These are phyloP conservation scores for Schizaphis graminum DNA, from an alignment of 2,888 invertebrate genomes.

Conservation along the genomic window DNA sequence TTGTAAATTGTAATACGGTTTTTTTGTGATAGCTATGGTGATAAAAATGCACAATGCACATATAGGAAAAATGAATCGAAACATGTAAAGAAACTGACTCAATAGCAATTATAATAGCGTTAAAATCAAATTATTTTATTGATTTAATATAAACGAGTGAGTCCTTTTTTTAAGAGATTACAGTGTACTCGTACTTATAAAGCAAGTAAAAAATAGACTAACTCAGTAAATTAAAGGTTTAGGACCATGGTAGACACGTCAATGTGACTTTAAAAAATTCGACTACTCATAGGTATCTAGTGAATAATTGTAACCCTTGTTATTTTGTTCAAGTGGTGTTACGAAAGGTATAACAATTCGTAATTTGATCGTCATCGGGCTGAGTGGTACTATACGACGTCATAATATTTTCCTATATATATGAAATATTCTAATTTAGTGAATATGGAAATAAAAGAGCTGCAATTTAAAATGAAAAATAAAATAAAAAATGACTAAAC, in stretches of 20 bases:
- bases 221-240: background rate
- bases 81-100: background rate
- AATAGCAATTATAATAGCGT: background rate
- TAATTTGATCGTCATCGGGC: background rate
- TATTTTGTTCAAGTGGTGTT: background rate
- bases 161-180: too few relatives aligned
- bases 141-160: too few relatives aligned
- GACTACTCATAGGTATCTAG: background rate
- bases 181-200: too few relatives aligned
- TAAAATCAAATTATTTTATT: background rate
- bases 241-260: background rate
- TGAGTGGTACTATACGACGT: background rate
- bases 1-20: background rate
- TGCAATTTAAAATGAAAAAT: background rate
- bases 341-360: background rate
- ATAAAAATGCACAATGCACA: background rate
- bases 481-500: background rate
- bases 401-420: background rate
- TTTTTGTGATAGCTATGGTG: background rate
- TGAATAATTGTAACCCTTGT: background rate
- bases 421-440: background rate
- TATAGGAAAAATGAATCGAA: background rate
- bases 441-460: background rate
- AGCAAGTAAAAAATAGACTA: background rate
- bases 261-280: background rate